Evolutionary conservation across 1,140 invertebrate species (phyloP).

Genomic region (Mercenaria mercenaria): DNA sequence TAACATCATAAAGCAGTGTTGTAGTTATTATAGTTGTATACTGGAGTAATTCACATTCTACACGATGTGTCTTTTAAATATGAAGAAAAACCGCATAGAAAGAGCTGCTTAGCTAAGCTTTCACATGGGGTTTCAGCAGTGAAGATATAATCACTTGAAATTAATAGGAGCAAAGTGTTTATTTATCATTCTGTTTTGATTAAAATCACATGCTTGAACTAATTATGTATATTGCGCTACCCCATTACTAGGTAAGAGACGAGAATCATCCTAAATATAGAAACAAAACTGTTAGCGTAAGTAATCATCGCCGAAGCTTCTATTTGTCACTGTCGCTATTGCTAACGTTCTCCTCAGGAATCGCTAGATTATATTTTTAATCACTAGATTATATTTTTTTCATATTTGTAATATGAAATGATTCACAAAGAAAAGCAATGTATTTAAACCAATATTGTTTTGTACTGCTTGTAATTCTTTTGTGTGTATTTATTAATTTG

Average conservation of each 20-base stretch:
- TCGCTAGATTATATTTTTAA: conserved; percentile 5
- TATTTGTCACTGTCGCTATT: conserved; percentile 21
- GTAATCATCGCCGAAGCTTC: conserved; percentile 38
- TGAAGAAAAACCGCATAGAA: too few species aligned
- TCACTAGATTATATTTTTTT: background rate
- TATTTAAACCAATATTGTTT: background rate
- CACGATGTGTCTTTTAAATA: too few species aligned
- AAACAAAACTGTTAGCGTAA: conserved; percentile 64
- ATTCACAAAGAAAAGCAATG: background rate
- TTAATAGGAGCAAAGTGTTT: too few species aligned
- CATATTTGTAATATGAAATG: background rate
- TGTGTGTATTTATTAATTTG: background rate
- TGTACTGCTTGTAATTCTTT: background rate
- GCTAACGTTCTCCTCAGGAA: background rate
- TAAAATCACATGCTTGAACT: background rate
- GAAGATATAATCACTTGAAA: too few species aligned
- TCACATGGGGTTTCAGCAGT: too few species aligned
- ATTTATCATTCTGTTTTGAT: too few species aligned
- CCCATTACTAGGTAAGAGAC: conserved; percentile 50
- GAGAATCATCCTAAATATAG: conserved; percentile 59
- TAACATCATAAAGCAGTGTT: too few species aligned
- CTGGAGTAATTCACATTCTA: too few species aligned
- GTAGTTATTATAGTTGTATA: too few species aligned
- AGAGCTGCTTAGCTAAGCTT: too few species aligned
- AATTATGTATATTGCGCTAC: conserved; percentile 12